Base-by-base conservation (phyloP, 2,888 invertebrate species). In the Eurois occulta region DNA sequence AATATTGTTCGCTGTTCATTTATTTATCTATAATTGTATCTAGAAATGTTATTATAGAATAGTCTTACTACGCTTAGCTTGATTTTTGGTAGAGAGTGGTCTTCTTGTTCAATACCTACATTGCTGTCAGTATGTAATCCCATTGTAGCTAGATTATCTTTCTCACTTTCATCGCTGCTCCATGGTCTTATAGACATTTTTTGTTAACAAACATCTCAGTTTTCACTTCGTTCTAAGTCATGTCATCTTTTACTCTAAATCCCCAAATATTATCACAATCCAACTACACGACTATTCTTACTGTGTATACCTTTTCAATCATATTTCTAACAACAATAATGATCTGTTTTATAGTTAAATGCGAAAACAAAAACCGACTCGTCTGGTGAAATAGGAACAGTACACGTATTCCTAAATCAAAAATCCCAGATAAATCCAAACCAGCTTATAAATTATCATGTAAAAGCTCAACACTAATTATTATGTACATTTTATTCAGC, bases 401-500 rank as follows among this genome's bases (percentile, higher is more conserved):
- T n/a, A 1, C 13, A 55, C 4, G 21, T 21, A 58, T n/a, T 55
- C 28, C 1, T 71, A 16, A 55, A 46, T 48, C 5, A 58, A 41
- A 65, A 21, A 48, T 48, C 28, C 52, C 18, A n/a, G 32, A 21
- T 58, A 52, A 64, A 64, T 0, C 3, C 10, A 58, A 52, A 32
- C 35, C 11, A 38, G 7, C 75, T 66, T 75, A 43, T 43, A 74
- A 66, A 65, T 43, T 48, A 58, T 41, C 8, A 41, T 16, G 11
- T 43, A 18, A 60, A 74, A 28, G 24, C 41, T 21, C 41, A 48
- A 21, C 55, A 48, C n/a, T 48, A 65, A 68, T 79, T 43, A 80
- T 75, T 62, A 75, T 81, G 72, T 81, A 76, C 72, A 85, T 81
- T 76, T 85, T 41, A 81, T 86, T 82, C 64, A 66, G 43, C 64